Conservation (phyloP, 2,888 invertebrate species). For the Dendrolimus houi region DNA sequence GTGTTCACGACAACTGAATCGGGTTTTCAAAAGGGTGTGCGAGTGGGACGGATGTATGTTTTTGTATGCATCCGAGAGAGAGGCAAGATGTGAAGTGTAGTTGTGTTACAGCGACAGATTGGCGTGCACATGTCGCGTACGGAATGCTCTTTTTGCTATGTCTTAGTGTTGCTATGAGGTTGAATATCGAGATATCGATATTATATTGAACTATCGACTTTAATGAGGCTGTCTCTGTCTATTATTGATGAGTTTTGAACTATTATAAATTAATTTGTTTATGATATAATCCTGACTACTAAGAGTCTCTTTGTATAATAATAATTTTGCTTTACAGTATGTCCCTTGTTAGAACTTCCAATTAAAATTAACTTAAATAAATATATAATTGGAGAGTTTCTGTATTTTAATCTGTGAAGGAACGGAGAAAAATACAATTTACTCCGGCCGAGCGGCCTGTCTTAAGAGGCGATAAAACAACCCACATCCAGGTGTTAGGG, state of each 20-base stretch:
- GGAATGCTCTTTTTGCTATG: slow-evolving; percentile 70
- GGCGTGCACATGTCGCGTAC: slow-evolving; percentile 70
- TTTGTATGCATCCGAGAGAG: slow-evolving; percentile 22
- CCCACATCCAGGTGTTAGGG: not conserved
- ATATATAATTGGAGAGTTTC: not conserved
- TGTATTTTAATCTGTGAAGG: not conserved
- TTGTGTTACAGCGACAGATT: slow-evolving; percentile 70
- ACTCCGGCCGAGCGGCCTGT: not conserved
- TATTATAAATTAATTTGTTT: no score
- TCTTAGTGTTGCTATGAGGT: slow-evolving; percentile 26
- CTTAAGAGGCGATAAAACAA: not conserved
- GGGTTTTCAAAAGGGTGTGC: slow-evolving; percentile 32
- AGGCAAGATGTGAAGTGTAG: slow-evolving; percentile 36
- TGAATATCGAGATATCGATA: slow-evolving; percentile 5
- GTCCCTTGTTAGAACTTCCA: no score
- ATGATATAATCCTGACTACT: no score
- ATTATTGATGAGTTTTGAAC: no score
- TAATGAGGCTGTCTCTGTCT: no score
- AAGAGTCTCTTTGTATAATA: no score
- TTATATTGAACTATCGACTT: slow-evolving; percentile 10
- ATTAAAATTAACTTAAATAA: not conserved
- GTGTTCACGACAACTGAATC: slow-evolving; percentile 54
- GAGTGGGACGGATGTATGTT: slow-evolving; percentile 23
- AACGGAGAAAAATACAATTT: not conserved
- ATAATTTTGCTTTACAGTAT: no score